These are phyloP conservation scores for Micromussa lordhowensis DNA, from an alignment of 92 coral and sea anemone genomes.

Conservation along the genomic window DNA sequence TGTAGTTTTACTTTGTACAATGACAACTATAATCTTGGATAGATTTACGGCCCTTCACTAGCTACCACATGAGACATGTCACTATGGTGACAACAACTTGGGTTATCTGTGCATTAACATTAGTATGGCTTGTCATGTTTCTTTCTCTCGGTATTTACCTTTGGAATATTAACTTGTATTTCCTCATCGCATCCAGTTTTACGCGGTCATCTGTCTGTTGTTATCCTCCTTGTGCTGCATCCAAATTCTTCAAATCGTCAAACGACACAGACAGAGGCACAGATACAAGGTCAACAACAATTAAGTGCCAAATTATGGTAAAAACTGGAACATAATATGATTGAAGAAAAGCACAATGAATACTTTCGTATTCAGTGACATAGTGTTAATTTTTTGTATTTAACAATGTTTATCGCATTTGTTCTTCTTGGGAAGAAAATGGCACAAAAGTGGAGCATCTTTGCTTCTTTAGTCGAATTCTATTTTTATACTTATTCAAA, in stretches of 20 bases:
- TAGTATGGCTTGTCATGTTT: not conserved
- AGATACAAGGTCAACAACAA: not conserved
- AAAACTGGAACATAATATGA: too few species aligned
- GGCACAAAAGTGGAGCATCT: too few species aligned
- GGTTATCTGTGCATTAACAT: not conserved
- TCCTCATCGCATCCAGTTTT: not conserved
- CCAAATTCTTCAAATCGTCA: not conserved
- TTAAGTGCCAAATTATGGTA: too few species aligned
- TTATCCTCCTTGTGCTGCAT: not conserved
- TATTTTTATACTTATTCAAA: too few species aligned
- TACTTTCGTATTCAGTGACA: too few species aligned
- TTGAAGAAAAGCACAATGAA: too few species aligned
- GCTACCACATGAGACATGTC: slow-evolving; percentile 11
- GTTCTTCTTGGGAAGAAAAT: too few species aligned
- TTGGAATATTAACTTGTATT: not conserved
- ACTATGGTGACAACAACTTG: slow-evolving; percentile 4
- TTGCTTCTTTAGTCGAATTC: too few species aligned
- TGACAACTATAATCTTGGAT: slow-evolving; percentile 11
- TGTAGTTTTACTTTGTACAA: not conserved
- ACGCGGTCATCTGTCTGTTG: not conserved
- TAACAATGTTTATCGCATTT: too few species aligned
- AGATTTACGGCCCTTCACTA: slow-evolving; percentile 14
- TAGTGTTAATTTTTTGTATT: too few species aligned
- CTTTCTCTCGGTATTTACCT: not conserved
- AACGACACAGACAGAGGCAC: not conserved